Evolutionary conservation across 1,140 invertebrate species (phyloP).

Genomic region (Bombus pascuorum): DNA sequence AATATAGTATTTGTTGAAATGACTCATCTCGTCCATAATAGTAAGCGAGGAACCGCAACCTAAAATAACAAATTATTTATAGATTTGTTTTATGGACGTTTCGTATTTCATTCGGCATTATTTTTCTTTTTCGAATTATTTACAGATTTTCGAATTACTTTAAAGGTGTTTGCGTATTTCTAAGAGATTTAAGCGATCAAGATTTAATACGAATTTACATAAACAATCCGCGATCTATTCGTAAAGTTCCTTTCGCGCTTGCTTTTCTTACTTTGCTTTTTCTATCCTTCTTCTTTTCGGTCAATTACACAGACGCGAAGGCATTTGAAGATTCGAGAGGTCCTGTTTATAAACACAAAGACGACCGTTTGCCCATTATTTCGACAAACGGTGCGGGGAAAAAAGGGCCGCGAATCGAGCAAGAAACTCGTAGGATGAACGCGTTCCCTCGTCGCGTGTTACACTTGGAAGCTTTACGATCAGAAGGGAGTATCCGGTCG

Average conservation of each 20-base stretch:
- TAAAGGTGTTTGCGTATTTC: not conserved
- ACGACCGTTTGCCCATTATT: not conserved
- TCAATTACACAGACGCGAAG: not conserved
- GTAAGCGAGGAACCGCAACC: not conserved
- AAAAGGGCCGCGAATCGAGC: not conserved
- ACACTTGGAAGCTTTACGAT: conserved; percentile 10
- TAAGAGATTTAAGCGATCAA: no score
- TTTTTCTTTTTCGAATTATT: not conserved
- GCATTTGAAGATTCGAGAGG: not conserved
- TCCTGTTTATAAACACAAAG: not conserved
- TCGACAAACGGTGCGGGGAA: not conserved
- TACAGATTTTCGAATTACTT: not conserved
- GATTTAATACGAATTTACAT: not conserved
- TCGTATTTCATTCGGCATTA: not conserved
- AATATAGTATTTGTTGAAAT: not conserved
- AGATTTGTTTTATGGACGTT: not conserved
- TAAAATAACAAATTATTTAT: not conserved
- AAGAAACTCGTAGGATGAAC: not conserved
- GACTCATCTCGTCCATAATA: not conserved
- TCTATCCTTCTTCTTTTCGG: no score
- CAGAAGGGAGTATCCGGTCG: not conserved
- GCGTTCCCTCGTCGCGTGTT: not conserved
- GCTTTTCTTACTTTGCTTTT: no score
- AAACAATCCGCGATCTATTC: no score
- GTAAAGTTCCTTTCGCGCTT: not conserved